These are phyloP conservation scores for Copidosoma floridanum DNA, from an alignment of 1,140 invertebrate species.

Conservation along the genomic window DNA sequence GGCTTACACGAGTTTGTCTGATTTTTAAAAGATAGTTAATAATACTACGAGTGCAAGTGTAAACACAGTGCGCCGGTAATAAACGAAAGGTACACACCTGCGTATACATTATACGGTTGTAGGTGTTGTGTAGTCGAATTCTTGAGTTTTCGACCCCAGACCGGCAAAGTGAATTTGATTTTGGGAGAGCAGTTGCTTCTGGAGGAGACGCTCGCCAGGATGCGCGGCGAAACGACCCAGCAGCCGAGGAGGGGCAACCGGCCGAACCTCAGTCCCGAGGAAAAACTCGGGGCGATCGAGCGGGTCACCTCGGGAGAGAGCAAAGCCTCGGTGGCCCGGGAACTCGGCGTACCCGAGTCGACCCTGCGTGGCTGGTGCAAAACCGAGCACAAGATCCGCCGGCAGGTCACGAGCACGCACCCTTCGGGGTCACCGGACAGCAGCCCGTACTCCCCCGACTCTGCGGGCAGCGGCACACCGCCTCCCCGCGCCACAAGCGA, in stretches of 20 bases:
- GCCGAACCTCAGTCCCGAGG: slow-evolving; percentile 67
- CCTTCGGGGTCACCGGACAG: slow-evolving; percentile 62
- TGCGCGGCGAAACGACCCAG: slow-evolving; percentile 31
- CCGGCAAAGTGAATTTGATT: too few relatives aligned
- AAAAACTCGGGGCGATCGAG: slow-evolving; percentile 76
- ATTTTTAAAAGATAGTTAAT: too few relatives aligned
- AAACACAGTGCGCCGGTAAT: too few relatives aligned
- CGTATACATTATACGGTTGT: too few relatives aligned
- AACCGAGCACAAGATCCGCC: slow-evolving; percentile 73
- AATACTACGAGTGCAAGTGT: too few relatives aligned
- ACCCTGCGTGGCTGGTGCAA: slow-evolving; percentile 83
- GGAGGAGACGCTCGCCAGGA: slow-evolving; percentile 23
- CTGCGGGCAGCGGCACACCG: slow-evolving; percentile 56
- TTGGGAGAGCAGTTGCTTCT: too few relatives aligned
- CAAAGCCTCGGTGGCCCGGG: slow-evolving; percentile 76
- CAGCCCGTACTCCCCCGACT: slow-evolving; percentile 53
- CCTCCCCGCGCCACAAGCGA: slow-evolving; percentile 46
- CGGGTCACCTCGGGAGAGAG: slow-evolving; percentile 73
- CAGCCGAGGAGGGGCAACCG: slow-evolving; percentile 61
- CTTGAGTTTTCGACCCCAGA: too few relatives aligned
- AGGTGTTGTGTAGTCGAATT: too few relatives aligned
- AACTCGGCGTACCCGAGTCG: slow-evolving; percentile 80
- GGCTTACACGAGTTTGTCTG: too few relatives aligned
- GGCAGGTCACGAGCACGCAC: slow-evolving; percentile 61
- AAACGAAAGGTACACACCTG: too few relatives aligned